Evolutionary conservation across 1,140 invertebrate species (phyloP).

Genomic region (Dinoponera quadriceps): DNA sequence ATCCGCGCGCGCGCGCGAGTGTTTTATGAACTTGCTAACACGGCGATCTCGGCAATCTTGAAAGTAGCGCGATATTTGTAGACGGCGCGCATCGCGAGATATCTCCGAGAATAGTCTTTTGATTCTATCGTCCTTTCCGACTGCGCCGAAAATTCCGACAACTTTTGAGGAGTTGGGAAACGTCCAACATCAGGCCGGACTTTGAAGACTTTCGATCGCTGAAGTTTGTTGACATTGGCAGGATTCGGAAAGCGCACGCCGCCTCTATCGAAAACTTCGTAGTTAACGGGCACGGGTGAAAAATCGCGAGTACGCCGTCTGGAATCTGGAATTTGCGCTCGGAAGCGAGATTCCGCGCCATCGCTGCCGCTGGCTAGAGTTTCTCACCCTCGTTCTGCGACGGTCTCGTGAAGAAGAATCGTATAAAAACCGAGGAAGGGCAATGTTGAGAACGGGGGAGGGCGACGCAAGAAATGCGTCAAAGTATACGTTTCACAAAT

Average conservation of each 20-base stretch:
- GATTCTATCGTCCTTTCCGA: constrained; percentile 33
- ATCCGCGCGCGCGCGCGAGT: not conserved
- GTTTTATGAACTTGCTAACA: constrained; percentile 28
- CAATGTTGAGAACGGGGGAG: constrained; percentile 30
- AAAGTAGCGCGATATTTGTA: constrained; percentile 2
- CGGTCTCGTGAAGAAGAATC: constrained; percentile 65
- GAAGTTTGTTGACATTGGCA: constrained; percentile 53
- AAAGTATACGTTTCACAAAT: constrained; percentile 57
- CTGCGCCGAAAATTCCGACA: constrained; percentile 30
- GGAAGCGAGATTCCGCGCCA: constrained; percentile 58
- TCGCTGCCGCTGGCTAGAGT: constrained; percentile 61
- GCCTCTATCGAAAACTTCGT: constrained; percentile 48
- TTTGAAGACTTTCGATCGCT: constrained; percentile 52
- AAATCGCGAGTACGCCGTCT: constrained; percentile 43
- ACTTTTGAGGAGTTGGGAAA: constrained; percentile 45
- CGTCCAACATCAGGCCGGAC: constrained; percentile 44
- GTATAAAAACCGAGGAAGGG: constrained; percentile 24
- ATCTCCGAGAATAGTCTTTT: constrained; percentile 14
- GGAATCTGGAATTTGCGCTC: constrained; percentile 49
- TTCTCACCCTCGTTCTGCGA: constrained; percentile 52
- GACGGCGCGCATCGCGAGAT: not conserved
- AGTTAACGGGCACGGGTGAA: constrained; percentile 49
- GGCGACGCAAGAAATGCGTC: constrained; percentile 32
- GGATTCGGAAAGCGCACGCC: constrained; percentile 31
- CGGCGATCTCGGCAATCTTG: constrained; percentile 23